A percentile compares a stretch with the other conserved stretches of the same genome.
These are phyloP conservation scores for Diabrotica balteata DNA, from an alignment of 2,888 invertebrate species.

Conservation along the genomic window DNA sequence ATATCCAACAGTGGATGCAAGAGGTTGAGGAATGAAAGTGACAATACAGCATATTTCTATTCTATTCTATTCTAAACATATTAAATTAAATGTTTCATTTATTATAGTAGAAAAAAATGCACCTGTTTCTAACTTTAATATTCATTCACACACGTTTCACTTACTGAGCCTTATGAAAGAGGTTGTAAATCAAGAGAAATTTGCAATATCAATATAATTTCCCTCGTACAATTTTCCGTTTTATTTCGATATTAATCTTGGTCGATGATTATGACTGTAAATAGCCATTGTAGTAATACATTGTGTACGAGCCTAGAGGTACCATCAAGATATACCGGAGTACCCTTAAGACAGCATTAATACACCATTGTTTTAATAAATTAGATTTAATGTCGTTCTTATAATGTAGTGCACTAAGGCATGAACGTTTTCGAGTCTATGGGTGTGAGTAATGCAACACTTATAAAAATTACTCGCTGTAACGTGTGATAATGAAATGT, in stretches of 20 bases:
- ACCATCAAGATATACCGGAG: slow-evolving; percentile 36
- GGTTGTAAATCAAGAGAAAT: no score
- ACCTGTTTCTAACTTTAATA: no score
- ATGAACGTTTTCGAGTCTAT: slow-evolving; percentile 13
- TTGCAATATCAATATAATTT: neutral
- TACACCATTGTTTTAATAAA: slow-evolving; percentile 40
- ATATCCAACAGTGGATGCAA: no score
- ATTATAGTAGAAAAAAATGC: no score
- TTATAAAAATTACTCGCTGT: slow-evolving; percentile 14
- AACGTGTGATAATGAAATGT: slow-evolving; percentile 7
- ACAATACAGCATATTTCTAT: no score
- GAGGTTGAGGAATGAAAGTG: no score
- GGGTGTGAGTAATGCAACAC: slow-evolving; percentile 14
- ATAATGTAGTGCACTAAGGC: slow-evolving; percentile 20
- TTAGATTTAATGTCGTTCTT: slow-evolving; percentile 33
- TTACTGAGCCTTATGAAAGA: no score
- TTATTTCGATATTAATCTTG: slow-evolving; percentile 22
- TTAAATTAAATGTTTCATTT: no score
- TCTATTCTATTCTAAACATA: no score
- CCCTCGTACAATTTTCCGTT: slow-evolving; percentile 10
- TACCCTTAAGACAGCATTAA: slow-evolving; percentile 35
- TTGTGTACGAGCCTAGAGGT: slow-evolving; percentile 25
- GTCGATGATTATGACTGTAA: slow-evolving; percentile 22
- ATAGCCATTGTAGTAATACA: slow-evolving; percentile 31
- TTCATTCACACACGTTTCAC: no score